Evolutionary conservation across 2,113 vertebrate species (phyloP).

Genomic region (Aix galericulata): DNA sequence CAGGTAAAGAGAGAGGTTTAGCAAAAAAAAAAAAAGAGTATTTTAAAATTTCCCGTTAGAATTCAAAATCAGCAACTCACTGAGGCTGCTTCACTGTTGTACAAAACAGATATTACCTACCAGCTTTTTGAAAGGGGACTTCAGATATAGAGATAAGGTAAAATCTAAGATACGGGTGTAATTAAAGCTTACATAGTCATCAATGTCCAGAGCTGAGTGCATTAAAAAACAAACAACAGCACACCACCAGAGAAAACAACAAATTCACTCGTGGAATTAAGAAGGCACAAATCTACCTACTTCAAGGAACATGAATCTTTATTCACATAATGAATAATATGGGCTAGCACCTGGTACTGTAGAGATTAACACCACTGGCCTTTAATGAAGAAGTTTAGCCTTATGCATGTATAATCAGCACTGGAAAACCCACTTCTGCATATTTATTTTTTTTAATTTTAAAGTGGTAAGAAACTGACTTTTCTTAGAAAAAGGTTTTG

Average conservation of each 20-base stretch:
- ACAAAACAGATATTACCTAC: neutral
- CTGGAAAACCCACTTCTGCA: neutral
- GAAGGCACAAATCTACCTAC: neutral
- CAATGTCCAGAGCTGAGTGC: neutral
- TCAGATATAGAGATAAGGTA: neutral
- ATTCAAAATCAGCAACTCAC: neutral
- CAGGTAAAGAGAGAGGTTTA: neutral
- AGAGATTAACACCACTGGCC: neutral
- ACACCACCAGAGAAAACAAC: neutral
- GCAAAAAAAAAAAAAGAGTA: neutral
- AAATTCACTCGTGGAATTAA: neutral
- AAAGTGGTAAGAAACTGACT: neutral
- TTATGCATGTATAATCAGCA: neutral
- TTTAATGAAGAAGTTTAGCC: neutral
- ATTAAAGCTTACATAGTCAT: neutral
- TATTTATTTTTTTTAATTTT: neutral
- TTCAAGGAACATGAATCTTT: neutral
- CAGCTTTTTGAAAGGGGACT: neutral
- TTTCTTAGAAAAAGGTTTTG: neutral
- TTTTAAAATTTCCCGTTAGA: neutral
- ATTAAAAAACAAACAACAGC: neutral
- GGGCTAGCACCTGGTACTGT: neutral
- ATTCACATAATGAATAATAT: neutral
- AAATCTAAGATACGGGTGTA: neutral
- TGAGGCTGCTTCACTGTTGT: neutral